Conservation (phyloP, 2,888 invertebrate species). For the Dasysyrphus albostriatus region DNA sequence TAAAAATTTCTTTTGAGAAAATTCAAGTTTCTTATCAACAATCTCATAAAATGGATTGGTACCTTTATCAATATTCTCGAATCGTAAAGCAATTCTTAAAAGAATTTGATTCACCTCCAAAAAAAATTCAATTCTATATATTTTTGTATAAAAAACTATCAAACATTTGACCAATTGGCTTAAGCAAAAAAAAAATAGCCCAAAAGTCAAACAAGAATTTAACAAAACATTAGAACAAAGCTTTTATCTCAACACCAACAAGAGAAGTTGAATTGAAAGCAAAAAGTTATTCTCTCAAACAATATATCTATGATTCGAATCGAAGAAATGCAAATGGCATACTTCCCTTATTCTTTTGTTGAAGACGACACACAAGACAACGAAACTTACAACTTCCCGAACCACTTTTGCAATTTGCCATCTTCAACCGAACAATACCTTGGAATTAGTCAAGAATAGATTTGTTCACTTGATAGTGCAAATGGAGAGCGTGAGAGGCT, state of each 20-base stretch:
- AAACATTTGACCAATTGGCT: not conserved
- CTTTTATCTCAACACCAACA: slow-evolving; percentile 58
- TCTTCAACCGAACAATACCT: slow-evolving; percentile 55
- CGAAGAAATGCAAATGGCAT: slow-evolving; percentile 65
- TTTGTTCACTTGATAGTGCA: slow-evolving; percentile 59
- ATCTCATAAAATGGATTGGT: no score
- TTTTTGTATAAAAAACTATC: not conserved
- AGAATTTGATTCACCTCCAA: no score
- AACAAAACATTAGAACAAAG: slow-evolving; percentile 34
- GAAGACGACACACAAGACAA: slow-evolving; percentile 26
- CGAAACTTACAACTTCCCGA: slow-evolving; percentile 55
- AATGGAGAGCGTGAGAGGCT: slow-evolving; percentile 22
- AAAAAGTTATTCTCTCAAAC: slow-evolving; percentile 50
- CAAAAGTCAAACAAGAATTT: slow-evolving; percentile 15
- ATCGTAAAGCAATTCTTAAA: no score
- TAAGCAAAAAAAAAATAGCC: not conserved
- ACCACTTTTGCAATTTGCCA: slow-evolving; percentile 71
- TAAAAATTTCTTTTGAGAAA: no score
- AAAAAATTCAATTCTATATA: not conserved
- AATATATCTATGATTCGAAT: slow-evolving; percentile 62
- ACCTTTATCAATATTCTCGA: no score
- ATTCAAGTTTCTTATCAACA: no score
- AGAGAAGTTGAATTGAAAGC: slow-evolving; percentile 14
- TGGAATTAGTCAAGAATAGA: slow-evolving; percentile 60
- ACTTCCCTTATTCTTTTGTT: slow-evolving; percentile 29